Evolutionary conservation across 2,113 vertebrate genomes (phyloP), one percentile per base, ranked within the genome.

Genomic region (Mesocricetus auratus): DNA sequence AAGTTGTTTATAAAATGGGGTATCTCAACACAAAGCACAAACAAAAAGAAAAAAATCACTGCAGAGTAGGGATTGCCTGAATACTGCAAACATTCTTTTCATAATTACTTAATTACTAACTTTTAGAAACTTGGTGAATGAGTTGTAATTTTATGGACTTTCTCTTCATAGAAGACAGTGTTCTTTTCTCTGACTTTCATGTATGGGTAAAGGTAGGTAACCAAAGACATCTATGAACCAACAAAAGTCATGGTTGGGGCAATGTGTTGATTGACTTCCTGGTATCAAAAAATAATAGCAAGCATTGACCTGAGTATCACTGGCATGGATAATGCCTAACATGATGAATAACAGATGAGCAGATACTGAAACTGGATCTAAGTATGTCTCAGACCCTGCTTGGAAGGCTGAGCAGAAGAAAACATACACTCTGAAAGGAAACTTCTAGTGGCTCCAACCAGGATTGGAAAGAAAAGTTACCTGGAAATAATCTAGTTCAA

Each of bases 41-140:
- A 15, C 39, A 33, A 33, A 66, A 66, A 47, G 15, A 73, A 73
- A 26, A 60, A 56, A 45, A 31, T 22, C 9, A 86, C 29, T 33
- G 29, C 36, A 68, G 82, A 86, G 26, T 33, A 66, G 31, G 10
- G 10, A 33, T 47, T 68, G 10, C 17, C 42, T 36, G 16, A 47
- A 50, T 86, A 21, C 60, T 68, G 1, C 60, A 47, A 33, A 89
- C 50, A 12, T 93, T 91, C 39, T 58, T 86, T n/a, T 13, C 53
- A 56, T 56, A 56, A 56, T 62, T 8, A 13, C 16, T 8, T 39
- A 39, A 16, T 92, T 90, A 53, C 60, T 91, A 90, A 74, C 86
- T 74, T 92, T 81, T 77, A 89, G 75, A 68, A 89, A 85, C 5
- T 60, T 45, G n/a, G 13, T 90, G 42, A 89, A 86, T 86, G 58